Evolutionary conservation across 2,113 vertebrate species (phyloP).

Genomic region (Cyanistes caeruleus): DNA sequence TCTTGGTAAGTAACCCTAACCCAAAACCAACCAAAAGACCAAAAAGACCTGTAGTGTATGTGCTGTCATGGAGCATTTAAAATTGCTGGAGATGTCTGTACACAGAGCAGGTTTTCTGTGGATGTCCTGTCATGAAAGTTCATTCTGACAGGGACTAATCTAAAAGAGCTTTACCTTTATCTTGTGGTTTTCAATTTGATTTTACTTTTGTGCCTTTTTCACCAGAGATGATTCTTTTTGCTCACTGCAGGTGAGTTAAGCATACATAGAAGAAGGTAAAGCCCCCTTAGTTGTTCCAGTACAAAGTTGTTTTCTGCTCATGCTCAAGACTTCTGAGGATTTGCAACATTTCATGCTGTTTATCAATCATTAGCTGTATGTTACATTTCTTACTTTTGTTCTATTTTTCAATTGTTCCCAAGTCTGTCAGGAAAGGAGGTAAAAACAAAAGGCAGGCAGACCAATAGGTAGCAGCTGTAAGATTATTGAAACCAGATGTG

Average conservation of each 20-base stretch:
- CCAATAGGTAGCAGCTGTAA: conserved; percentile 45
- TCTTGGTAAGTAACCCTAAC: background rate
- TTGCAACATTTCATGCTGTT: background rate
- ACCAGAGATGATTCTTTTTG: background rate
- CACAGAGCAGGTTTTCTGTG: background rate
- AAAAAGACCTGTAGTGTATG: background rate
- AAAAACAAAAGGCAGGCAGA: background rate
- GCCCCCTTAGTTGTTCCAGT: background rate
- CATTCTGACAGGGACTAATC: background rate
- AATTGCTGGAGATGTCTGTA: background rate
- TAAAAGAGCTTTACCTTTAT: conserved; percentile 18
- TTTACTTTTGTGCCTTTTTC: background rate
- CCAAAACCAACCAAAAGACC: background rate
- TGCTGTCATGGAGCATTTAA: background rate
- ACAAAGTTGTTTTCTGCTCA: background rate
- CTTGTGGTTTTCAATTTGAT: conserved; percentile 23
- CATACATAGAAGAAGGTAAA: background rate
- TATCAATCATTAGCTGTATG: background rate
- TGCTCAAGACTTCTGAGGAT: background rate
- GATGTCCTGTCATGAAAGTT: background rate
- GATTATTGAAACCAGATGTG: conserved; percentile 48
- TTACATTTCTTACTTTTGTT: background rate
- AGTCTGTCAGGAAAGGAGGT: background rate
- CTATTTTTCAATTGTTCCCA: background rate
- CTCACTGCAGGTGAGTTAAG: background rate